Conservation (phyloP, 2,888 invertebrate species). For the Diarsia brunnea region DNA sequence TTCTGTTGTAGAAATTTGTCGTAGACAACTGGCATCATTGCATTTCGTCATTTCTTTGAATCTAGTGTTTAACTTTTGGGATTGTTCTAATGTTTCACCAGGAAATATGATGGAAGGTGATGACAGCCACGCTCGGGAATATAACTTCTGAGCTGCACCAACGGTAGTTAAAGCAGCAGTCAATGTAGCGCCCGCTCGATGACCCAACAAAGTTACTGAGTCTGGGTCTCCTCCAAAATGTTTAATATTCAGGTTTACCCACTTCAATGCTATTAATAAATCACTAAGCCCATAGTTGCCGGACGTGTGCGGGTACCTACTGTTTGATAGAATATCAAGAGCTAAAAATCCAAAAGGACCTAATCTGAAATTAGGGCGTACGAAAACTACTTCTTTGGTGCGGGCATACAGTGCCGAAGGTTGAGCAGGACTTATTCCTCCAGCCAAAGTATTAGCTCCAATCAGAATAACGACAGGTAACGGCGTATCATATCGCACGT, state of each 20-base stretch:
- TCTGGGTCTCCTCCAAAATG: slow-evolving; percentile 96
- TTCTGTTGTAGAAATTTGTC: slow-evolving; percentile 88
- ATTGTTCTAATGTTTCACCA: slow-evolving; percentile 91
- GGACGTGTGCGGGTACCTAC: slow-evolving; percentile 93
- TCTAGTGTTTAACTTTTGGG: slow-evolving; percentile 91
- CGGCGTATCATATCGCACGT: slow-evolving; percentile 94
- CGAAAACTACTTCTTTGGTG: slow-evolving; percentile 95
- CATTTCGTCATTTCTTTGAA: slow-evolving; percentile 91
- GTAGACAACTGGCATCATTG: slow-evolving; percentile 90
- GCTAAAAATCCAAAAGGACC: slow-evolving; percentile 96
- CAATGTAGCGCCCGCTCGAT: slow-evolving; percentile 96
- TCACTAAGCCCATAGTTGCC: slow-evolving; percentile 97
- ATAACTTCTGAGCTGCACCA: slow-evolving; percentile 92
- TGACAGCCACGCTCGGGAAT: slow-evolving; percentile 95
- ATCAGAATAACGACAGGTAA: slow-evolving; percentile 96
- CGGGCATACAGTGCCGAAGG: slow-evolving; percentile 95
- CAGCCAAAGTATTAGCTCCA: slow-evolving; percentile 94
- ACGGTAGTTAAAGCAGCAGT: slow-evolving; percentile 94
- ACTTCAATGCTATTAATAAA: slow-evolving; percentile 93
- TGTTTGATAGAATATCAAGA: slow-evolving; percentile 92
- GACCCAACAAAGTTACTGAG: slow-evolving; percentile 95
- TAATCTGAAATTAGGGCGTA: slow-evolving; percentile 96
- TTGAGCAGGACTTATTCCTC: slow-evolving; percentile 93
- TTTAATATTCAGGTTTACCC: slow-evolving; percentile 95
- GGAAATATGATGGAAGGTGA: slow-evolving; percentile 94